phyloP scores from a whole-genome alignment of 2,888 invertebrate genomes.

The Hedychridium roseum region DNA sequence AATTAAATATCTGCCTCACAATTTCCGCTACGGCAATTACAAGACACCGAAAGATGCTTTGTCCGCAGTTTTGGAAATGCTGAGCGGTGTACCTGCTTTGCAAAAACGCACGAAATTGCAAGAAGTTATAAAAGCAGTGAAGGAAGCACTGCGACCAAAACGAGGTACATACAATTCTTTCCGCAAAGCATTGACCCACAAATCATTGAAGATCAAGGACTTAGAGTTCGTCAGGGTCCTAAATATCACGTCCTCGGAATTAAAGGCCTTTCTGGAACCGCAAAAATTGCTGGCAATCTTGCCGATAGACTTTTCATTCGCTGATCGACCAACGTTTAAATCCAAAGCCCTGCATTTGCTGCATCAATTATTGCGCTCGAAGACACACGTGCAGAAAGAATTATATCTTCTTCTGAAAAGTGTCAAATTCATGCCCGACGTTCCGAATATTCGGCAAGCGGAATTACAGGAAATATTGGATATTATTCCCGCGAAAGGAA shows the following conservation, averaged over 20 bases:
- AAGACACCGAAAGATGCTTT: conserved; percentile 4
- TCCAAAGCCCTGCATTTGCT: conserved; percentile 10
- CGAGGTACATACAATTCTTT: too few relatives aligned
- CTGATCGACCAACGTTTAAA: conserved; percentile 4
- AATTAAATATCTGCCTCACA: conserved; percentile 11
- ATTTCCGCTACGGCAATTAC: conserved; percentile 2
- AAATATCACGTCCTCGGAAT: background rate
- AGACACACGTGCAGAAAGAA: conserved; percentile 5
- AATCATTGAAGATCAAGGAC: background rate
- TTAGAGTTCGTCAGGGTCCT: conserved; percentile 4
- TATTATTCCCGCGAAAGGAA: conserved; percentile 6
- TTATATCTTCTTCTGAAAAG: conserved; percentile 1
- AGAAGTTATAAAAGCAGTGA: too few relatives aligned
- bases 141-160: too few relatives aligned
- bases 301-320: conserved; percentile 8
- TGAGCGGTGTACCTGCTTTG: too few relatives aligned
- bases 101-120: background rate
- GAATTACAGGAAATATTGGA: conserved; percentile 11
- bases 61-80: conserved; percentile 6
- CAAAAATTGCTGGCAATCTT: conserved; percentile 2
- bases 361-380: background rate
- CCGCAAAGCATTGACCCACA: background rate
- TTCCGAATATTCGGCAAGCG: conserved; percentile 8
- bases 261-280: conserved; percentile 4
- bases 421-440: conserved; percentile 7